phyloP scores from a whole-genome alignment of 2,797 vertebrate genomes.

The Alca torda region DNA sequence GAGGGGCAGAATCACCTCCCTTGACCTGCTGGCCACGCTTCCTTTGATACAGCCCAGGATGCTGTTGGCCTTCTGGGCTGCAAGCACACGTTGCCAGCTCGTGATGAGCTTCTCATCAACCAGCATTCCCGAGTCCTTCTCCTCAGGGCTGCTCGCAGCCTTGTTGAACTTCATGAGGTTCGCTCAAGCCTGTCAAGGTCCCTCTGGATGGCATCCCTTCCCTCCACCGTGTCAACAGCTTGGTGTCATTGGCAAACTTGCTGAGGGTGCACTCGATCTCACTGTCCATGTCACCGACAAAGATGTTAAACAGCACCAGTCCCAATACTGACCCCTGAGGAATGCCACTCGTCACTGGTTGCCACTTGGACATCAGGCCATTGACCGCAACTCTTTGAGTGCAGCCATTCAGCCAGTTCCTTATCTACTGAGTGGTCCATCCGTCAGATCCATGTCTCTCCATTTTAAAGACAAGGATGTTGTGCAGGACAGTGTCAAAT shows the following conservation, averaged over 20 bases:
- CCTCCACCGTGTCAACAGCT: not conserved
- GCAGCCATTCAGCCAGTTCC: not conserved
- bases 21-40: not conserved
- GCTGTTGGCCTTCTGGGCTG: not conserved
- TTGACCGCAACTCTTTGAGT: not conserved
- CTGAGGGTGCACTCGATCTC: not conserved
- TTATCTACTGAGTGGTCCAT: not conserved
- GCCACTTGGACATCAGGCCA: not conserved
- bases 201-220: not conserved
- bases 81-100: not conserved
- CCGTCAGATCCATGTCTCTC: not conserved
- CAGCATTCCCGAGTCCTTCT: not conserved
- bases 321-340: not conserved
- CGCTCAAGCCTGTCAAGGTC: not conserved
- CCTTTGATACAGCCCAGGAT: not conserved
- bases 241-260: not conserved
- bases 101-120: not conserved
- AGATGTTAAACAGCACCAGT: not conserved
- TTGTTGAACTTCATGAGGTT: not conserved
- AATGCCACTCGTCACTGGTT: not conserved
- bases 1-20: not conserved
- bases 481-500: not conserved
- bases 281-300: not conserved
- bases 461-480: not conserved
- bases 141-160: not conserved